Evolutionary conservation across 2,113 vertebrate species (phyloP).

Genomic region (Tragelaphus buxtoni): DNA sequence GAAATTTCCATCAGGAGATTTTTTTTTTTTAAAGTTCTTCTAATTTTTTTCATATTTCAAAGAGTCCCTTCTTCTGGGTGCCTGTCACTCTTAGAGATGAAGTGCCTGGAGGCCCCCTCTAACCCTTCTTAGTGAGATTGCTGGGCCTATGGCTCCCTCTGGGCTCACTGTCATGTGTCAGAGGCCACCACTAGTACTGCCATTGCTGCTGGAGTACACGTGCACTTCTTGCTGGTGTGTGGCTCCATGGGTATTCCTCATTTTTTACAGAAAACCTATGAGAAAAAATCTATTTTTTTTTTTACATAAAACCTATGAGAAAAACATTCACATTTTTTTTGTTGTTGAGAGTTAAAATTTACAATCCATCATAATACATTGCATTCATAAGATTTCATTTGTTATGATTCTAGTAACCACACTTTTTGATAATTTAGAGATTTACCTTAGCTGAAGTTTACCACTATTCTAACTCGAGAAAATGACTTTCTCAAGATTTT

Average conservation of each 20-base stretch:
- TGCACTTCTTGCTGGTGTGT: background rate
- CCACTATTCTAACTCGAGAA: background rate
- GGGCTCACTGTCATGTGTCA: background rate
- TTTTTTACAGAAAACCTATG: background rate
- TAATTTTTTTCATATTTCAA: background rate
- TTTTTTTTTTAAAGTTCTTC: background rate
- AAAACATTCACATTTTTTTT: background rate
- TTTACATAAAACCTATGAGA: background rate
- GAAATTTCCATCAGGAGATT: background rate
- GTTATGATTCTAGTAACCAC: background rate
- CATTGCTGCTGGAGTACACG: background rate
- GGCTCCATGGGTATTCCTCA: too few relatives aligned
- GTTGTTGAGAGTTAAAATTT: background rate
- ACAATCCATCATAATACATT: background rate
- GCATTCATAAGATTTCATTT: background rate
- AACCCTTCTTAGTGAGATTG: background rate
- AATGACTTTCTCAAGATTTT: background rate
- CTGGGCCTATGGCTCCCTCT: background rate
- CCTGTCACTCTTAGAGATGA: background rate
- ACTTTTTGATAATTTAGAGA: background rate
- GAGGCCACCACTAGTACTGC: accelerated
- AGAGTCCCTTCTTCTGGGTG: background rate
- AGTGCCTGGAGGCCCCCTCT: background rate
- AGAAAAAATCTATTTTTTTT: background rate
- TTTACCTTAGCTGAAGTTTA: background rate